Evolutionary conservation across 2,797 vertebrate genomes (phyloP).

Genomic region (Pseudopleuronectes americanus): DNA sequence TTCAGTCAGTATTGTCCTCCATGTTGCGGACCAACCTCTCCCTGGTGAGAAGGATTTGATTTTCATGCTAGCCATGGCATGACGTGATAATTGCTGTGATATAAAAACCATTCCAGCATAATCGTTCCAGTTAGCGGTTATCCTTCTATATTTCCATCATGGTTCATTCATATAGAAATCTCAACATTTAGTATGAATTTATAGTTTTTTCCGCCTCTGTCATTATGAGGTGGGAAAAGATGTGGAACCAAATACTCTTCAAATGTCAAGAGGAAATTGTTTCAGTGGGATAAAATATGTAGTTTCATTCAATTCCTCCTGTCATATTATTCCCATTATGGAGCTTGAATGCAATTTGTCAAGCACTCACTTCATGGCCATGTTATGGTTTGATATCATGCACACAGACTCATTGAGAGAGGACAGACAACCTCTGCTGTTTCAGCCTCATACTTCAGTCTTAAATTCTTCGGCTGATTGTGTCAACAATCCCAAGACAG

Average conservation of each 20-base stretch:
- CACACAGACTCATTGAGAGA: background rate
- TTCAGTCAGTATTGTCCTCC: conserved; percentile 31
- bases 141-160: conserved; percentile 16
- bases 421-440: no score
- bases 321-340: background rate
- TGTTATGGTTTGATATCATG: background rate
- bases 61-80: conserved; percentile 7
- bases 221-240: background rate
- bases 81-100: conserved; percentile 17
- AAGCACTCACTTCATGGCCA: background rate
- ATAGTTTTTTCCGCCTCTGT: background rate
- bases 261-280: no score
- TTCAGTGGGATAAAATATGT: no score
- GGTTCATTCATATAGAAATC: background rate
- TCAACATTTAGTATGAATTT: background rate
- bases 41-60: conserved; percentile 40
- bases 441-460: no score
- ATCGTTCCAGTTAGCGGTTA: conserved; percentile 11
- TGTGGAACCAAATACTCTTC: no score
- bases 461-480: no score
- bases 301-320: background rate
- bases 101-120: conserved; percentile 8
- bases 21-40: conserved; percentile 25
- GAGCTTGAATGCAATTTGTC: background rate
- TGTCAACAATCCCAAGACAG: background rate